Percentiles rank a stretch among this genome's conserved stretches.
Evolutionary conservation across 2,113 vertebrate species (phyloP).

Genomic region (Aegithalos caudatus): DNA sequence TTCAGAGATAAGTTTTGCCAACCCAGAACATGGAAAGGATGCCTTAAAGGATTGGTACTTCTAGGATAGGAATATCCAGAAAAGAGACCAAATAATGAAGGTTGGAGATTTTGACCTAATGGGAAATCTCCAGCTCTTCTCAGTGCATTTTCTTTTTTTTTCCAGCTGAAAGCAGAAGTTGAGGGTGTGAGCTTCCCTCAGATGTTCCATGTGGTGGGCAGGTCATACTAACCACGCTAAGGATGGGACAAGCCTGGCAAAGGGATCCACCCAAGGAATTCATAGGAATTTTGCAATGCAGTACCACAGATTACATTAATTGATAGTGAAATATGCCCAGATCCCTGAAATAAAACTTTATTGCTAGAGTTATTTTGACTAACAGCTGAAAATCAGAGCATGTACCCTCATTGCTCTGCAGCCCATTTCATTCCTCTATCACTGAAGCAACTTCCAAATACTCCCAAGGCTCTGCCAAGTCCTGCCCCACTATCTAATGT

Average conservation of each 20-base stretch:
- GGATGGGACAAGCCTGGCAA: neutral
- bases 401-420: neutral
- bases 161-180: neutral
- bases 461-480: neutral
- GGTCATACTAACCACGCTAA: fast-evolving
- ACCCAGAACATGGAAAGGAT: neutral
- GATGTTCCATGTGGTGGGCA: neutral
- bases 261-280: neutral
- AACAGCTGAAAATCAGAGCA: neutral
- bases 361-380: neutral
- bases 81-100: neutral
- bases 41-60: neutral
- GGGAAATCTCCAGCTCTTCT: neutral
- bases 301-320: neutral
- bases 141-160: neutral
- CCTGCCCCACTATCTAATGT: neutral
- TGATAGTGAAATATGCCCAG: neutral
- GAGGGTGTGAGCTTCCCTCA: neutral
- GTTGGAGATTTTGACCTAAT: neutral
- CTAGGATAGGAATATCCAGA: neutral
- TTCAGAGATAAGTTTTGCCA: neutral
- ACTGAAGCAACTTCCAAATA: neutral
- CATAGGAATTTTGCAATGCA: neutral
- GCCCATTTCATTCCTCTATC: neutral
- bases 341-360: neutral